phyloP scores from a whole-genome alignment of 2,113 vertebrate species.

The Campylomormyrus numenius region DNA sequence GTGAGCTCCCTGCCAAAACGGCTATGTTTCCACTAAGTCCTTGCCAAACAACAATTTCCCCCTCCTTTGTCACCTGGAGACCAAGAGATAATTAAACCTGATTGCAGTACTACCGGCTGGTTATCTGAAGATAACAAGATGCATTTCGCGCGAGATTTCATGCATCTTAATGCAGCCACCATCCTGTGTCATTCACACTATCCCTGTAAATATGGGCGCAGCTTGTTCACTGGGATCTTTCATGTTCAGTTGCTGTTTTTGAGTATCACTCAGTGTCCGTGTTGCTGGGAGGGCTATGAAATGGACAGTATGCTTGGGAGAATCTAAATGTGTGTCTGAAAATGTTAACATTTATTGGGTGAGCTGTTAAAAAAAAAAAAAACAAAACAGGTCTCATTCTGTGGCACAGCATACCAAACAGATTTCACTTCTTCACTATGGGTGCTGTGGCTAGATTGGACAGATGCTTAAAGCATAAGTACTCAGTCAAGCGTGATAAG shows the following conservation, averaged over 20 bases:
- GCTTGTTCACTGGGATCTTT: not conserved
- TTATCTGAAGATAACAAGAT: not conserved
- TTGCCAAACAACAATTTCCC: conserved; percentile 23
- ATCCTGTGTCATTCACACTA: not conserved
- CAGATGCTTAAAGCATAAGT: not conserved
- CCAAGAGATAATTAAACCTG: not conserved
- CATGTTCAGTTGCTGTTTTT: not conserved
- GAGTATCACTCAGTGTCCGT: not conserved
- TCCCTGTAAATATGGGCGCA: not conserved
- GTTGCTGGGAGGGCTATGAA: not conserved
- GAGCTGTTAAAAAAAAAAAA: not conserved
- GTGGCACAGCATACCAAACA: not conserved
- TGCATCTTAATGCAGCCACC: not conserved
- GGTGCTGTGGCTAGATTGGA: not conserved
- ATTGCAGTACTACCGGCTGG: not conserved
- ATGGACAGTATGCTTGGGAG: not conserved
- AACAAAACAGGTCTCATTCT: not conserved
- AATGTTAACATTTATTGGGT: not conserved
- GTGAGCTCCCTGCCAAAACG: not conserved
- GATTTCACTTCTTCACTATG: not conserved
- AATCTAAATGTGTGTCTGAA: not conserved
- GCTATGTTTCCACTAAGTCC: not conserved
- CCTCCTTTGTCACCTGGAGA: not conserved
- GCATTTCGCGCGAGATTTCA: not conserved
- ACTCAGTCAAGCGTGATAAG: not conserved